These are phyloP conservation scores for Panopea generosa DNA, from an alignment of 2,888 invertebrate species.

Conservation along the genomic window DNA sequence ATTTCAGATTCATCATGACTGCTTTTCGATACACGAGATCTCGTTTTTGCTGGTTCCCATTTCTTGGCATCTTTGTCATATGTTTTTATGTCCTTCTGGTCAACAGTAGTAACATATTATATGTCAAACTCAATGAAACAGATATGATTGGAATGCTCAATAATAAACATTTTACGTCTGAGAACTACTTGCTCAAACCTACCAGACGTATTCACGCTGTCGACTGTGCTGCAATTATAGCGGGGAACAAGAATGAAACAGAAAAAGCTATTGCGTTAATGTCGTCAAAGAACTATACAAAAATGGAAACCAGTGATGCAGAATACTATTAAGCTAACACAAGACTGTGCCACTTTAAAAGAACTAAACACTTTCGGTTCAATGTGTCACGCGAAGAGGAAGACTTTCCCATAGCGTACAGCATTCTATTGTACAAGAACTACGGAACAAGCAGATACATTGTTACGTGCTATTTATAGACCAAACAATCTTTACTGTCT, in stretches of 20 bases:
- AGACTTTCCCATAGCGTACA: slow-evolving; percentile 80
- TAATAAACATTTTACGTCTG: too few relatives aligned
- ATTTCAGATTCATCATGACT: too few relatives aligned
- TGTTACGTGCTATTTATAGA: slow-evolving; percentile 79
- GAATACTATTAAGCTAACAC: slow-evolving; percentile 64
- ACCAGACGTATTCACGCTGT: slow-evolving; percentile 46
- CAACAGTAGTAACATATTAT: too few relatives aligned
- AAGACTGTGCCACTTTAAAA: slow-evolving; percentile 70
- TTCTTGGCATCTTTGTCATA: too few relatives aligned
- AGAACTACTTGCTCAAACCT: too few relatives aligned
- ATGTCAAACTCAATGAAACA: too few relatives aligned
- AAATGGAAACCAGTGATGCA: slow-evolving; percentile 64
- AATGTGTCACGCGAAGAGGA: slow-evolving; percentile 63
- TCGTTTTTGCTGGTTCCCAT: too few relatives aligned
- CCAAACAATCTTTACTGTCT: slow-evolving; percentile 83
- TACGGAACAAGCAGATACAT: slow-evolving; percentile 75
- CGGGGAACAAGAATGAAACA: slow-evolving; percentile 64
- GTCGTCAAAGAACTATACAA: slow-evolving; percentile 29
- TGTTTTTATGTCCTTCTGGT: too few relatives aligned
- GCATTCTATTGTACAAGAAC: slow-evolving; percentile 78
- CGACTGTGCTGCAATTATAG: slow-evolving; percentile 70
- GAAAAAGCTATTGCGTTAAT: slow-evolving; percentile 57
- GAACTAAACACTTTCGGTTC: slow-evolving; percentile 48
- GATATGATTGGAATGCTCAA: too few relatives aligned
- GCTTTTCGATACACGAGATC: too few relatives aligned